These are phyloP conservation scores for Gambelia wislizenii DNA, from an alignment of 2,797 vertebrate species.

Conservation along the genomic window DNA sequence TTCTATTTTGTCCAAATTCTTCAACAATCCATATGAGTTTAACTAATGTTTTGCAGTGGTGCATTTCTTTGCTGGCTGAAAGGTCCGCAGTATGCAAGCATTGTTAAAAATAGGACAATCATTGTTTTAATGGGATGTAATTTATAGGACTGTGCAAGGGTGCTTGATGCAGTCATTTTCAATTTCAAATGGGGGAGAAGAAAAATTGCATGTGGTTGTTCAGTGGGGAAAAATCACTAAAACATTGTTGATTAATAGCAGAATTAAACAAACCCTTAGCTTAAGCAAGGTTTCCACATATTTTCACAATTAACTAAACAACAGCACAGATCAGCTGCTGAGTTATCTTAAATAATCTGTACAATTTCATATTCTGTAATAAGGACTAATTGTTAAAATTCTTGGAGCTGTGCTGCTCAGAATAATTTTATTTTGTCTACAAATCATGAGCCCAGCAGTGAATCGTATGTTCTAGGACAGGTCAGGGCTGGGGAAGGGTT, in stretches of 20 bases:
- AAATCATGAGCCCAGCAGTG: background rate
- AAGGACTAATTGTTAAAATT: background rate
- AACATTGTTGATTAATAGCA: conserved; percentile 13
- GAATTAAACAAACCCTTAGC: conserved; percentile 2
- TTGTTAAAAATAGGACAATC: conserved; percentile 24
- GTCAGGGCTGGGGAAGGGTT: background rate
- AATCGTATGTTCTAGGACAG: background rate
- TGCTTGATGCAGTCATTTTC: conserved; percentile 35
- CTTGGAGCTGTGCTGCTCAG: background rate
- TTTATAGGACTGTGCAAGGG: conserved; percentile 22
- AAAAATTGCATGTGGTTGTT: background rate
- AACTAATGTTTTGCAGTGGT: conserved; percentile 30
- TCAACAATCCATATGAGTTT: conserved; percentile 10
- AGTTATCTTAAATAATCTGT: background rate
- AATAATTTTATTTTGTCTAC: background rate
- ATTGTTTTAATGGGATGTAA: conserved; percentile 37
- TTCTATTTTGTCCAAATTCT: conserved; percentile 35
- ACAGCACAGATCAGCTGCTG: background rate
- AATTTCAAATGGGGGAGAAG: background rate
- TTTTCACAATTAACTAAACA: conserved; percentile 20
- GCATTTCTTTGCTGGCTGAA: conserved; percentile 17
- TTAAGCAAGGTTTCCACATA: background rate
- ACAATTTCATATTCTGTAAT: background rate
- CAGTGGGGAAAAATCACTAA: conserved; percentile 6
- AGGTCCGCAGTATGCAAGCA: conserved; percentile 29